Evolutionary conservation across 53 echinoderm and acorn worm genomes (phyloP).

Genomic region (Temnopleurus reevesii): DNA sequence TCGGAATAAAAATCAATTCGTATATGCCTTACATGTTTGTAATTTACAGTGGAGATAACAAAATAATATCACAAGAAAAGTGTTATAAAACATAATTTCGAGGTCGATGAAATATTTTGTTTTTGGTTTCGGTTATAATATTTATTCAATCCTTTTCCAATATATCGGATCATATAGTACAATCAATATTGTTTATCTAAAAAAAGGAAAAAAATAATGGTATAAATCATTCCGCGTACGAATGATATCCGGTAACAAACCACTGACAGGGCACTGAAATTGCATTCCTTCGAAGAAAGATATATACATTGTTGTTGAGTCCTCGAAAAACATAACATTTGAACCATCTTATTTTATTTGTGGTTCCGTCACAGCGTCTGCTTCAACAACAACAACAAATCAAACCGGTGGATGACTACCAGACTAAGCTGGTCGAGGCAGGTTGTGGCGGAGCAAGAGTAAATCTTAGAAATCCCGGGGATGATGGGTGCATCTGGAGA

Average conservation of each 20-base stretch:
- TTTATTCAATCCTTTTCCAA: no score
- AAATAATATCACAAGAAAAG: no score
- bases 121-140: neutral
- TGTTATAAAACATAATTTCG: no score
- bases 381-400: slow-evolving; percentile 33
- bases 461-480: no score
- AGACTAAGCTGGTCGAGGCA: neutral
- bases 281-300: slow-evolving; percentile 23
- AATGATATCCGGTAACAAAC: slow-evolving; percentile 17
- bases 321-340: neutral
- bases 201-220: neutral
- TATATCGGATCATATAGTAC: neutral
- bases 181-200: neutral
- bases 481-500: no score
- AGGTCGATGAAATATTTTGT: neutral
- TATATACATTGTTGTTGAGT: neutral
- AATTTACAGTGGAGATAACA: no score
- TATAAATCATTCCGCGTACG: neutral
- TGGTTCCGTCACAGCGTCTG: neutral
- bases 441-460: no score
- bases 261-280: neutral
- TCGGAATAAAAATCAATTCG: no score
- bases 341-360: slow-evolving; percentile 27
- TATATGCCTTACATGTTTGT: no score
- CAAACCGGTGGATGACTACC: neutral